phyloP scores from a whole-genome alignment of 2,888 invertebrate genomes.

The Sesamia inferens region DNA sequence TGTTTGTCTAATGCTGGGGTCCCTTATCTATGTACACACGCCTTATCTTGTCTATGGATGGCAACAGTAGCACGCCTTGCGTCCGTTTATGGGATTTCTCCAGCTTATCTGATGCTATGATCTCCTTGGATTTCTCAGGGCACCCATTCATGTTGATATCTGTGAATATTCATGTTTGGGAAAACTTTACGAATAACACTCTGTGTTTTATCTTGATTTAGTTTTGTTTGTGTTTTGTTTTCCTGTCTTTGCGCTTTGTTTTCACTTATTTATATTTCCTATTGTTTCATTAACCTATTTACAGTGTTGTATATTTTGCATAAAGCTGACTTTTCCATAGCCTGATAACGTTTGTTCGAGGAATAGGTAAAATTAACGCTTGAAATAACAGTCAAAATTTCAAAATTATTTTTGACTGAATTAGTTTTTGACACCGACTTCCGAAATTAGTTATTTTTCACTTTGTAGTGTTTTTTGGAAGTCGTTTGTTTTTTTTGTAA shows the following conservation, averaged over 20 bases:
- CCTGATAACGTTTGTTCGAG: no score
- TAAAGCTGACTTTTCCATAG: no score
- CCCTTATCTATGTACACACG: constrained; percentile 66
- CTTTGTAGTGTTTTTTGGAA: no score
- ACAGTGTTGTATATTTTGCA: background rate
- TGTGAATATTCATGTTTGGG: constrained; percentile 51
- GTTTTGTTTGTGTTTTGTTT: constrained; percentile 30
- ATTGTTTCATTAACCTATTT: background rate
- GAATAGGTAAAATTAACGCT: no score
- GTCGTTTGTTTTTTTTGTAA: no score
- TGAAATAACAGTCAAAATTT: no score
- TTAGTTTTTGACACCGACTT: no score
- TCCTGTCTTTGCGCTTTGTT: background rate
- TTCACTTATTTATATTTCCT: background rate
- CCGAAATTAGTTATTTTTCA: no score
- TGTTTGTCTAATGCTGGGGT: constrained; percentile 56
- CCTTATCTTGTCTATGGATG: constrained; percentile 70
- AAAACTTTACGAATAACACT: constrained; percentile 45
- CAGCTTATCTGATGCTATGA: constrained; percentile 64
- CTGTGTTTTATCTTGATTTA: constrained; percentile 51
- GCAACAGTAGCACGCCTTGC: constrained; percentile 69
- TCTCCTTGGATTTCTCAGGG: constrained; percentile 65
- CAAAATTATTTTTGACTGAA: no score
- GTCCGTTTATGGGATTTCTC: constrained; percentile 68
- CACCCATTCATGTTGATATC: constrained; percentile 62